Conservation (phyloP, 1,140 invertebrate genomes). For the Kradibia gibbosae region DNA sequence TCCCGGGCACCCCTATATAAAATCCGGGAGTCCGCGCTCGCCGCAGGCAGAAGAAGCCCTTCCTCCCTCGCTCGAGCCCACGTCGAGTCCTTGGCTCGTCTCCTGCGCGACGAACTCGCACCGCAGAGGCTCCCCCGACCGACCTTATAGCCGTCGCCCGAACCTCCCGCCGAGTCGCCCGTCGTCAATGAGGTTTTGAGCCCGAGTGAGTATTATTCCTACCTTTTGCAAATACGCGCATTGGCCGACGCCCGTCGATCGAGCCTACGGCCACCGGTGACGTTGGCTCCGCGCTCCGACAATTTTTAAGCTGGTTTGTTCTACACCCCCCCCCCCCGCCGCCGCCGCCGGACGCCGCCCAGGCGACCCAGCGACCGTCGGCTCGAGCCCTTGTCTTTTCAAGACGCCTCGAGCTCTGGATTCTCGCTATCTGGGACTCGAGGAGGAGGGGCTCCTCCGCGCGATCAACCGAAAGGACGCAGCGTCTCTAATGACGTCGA, state of each 20-base stretch:
- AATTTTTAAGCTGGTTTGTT: no score
- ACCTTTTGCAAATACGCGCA: not conserved
- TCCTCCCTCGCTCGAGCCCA: constrained; percentile 15
- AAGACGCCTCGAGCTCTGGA: not conserved
- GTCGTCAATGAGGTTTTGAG: not conserved
- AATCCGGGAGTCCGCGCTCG: constrained; percentile 1
- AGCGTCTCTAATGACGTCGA: not conserved
- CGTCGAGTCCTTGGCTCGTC: not conserved
- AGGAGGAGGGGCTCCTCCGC: not conserved
- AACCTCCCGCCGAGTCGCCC: not conserved
- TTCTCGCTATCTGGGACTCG: not conserved
- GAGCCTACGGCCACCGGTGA: not conserved
- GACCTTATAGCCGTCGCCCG: not conserved
- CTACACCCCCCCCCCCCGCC: no score
- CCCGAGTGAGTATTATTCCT: not conserved
- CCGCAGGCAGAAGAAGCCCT: constrained; percentile 9
- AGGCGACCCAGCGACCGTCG: no score
- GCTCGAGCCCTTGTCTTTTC: not conserved
- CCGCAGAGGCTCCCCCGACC: not conserved
- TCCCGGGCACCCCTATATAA: constrained; percentile 47
- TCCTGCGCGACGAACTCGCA: not conserved
- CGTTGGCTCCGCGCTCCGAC: not conserved
- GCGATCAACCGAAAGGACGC: not conserved
- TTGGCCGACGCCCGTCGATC: not conserved
- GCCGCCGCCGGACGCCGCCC: no score